Evolutionary conservation across 2,888 invertebrate genomes (phyloP).

Genomic region (Clepsis dumicolana): DNA sequence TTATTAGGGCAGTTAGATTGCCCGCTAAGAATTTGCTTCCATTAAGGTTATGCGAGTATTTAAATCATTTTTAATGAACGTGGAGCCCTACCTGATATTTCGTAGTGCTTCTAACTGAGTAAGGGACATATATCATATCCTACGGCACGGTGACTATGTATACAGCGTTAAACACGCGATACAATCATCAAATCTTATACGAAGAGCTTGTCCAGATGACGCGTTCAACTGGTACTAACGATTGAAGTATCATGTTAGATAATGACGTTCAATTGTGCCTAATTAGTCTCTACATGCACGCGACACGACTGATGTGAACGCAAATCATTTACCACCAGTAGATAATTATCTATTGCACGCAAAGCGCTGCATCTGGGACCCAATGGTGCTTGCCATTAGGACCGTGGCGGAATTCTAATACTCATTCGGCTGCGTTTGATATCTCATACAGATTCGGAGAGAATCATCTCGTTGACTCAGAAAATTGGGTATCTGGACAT

Average conservation of each 20-base stretch:
- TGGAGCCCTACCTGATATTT: not conserved
- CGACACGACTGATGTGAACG: no score
- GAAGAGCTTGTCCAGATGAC: not conserved
- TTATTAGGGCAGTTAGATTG: not conserved
- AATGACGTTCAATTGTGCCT: no score
- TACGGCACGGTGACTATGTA: no score
- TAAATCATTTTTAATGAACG: not conserved
- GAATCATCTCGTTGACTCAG: not conserved
- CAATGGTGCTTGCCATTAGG: no score
- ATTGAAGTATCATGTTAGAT: no score
- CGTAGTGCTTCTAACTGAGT: no score
- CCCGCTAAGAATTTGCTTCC: not conserved
- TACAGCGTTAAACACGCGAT: not conserved
- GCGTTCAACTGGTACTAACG: no score
- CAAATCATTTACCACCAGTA: no score
- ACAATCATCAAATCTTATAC: not conserved
- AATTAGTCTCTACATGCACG: no score
- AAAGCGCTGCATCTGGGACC: no score
- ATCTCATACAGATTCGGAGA: not conserved
- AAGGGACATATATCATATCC: no score
- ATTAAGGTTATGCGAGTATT: not conserved
- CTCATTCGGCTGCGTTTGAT: not conserved
- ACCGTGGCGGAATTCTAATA: not conserved
- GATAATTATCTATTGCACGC: no score
- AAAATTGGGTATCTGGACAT: not conserved